Evolutionary conservation across 1,140 invertebrate species (phyloP), one percentile per base, ranked within the genome.

Genomic region (Colletes latitarsis): DNA sequence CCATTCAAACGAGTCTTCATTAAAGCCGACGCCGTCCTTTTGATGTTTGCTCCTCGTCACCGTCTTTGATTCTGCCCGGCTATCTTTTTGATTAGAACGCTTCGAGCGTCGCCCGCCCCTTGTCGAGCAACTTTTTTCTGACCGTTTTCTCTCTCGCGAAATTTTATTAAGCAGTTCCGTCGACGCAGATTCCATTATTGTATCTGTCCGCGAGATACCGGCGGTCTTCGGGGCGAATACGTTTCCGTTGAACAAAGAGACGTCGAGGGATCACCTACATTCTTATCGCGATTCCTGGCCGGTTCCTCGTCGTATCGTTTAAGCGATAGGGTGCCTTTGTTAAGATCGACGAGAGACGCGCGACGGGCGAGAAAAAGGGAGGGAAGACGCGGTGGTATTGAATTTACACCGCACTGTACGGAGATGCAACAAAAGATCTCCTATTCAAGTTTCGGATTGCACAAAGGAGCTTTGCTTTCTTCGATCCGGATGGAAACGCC

Each of bases 341-440:
- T 64, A 46, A 74, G 64, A 63, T 72, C 43, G 68, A 60, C 63
- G 46, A 21, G 43, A 52, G 15, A 30, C 68, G 58, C n/a, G 72
- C 52, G 58, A 41, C n/a, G 55, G 21, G 39, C n/a, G 77, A 55
- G 43, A 71, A 79, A 72, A 63, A 39, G 57, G 21, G 12, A n/a
- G 49, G 46, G 14, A 39, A 58, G 49, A 43, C 70, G 39, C 63
- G n/a, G 49, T 3, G 55, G 62, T 80, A 70, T 74, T 85, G 84
- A 82, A 85, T 85, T 82, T 84, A 85, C 83, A 84, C 58, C 78
- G 81, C 30, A 46, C 17, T 17, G 15, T 67, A 66, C 66, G 19
- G 41, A 39, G 49, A 30, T 62, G 41, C 77, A 60, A 73, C 77
- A 78, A 70, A 82, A 67, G 73, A 57, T 82, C 62, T 62, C 10